Evolutionary conservation across 1,140 invertebrate species (phyloP).

Genomic region (Drosophila tsacasi): DNA sequence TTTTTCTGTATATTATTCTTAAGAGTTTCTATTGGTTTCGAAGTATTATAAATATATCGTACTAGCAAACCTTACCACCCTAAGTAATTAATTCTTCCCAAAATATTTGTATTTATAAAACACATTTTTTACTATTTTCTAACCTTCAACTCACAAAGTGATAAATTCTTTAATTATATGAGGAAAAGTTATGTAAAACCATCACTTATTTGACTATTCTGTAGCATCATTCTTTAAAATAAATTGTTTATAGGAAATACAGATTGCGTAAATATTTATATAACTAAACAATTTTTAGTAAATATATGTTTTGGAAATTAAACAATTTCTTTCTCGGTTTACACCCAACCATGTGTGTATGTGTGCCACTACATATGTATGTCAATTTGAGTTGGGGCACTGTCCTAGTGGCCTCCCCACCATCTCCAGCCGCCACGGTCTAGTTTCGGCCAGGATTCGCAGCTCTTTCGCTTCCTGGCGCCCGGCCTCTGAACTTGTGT

Average conservation of each 20-base stretch:
- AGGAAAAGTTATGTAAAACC: neutral
- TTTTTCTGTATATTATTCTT: neutral
- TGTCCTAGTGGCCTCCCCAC: slow-evolving; percentile 36
- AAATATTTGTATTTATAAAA: neutral
- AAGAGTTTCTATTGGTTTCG: neutral
- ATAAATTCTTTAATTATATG: neutral
- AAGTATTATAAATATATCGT: neutral
- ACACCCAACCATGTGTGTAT: neutral
- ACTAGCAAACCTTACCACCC: too few relatives aligned
- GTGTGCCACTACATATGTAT: slow-evolving; percentile 54
- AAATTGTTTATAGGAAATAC: neutral
- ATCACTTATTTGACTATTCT: neutral
- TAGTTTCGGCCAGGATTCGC: slow-evolving; percentile 53
- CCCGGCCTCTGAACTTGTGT: neutral
- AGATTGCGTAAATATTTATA: neutral
- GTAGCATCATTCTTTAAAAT: too few relatives aligned
- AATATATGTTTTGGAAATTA: neutral
- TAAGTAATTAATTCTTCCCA: neutral
- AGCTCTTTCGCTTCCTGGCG: slow-evolving; percentile 35
- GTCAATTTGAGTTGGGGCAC: slow-evolving; percentile 60
- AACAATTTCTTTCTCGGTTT: neutral
- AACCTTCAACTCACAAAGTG: too few relatives aligned
- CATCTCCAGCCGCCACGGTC: slow-evolving; percentile 33
- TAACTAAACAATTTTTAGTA: too few relatives aligned
- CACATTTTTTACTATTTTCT: neutral